These are phyloP conservation scores for Drosophila eugracilis DNA, from an alignment of 1,140 invertebrate genomes.

Conservation along the genomic window DNA sequence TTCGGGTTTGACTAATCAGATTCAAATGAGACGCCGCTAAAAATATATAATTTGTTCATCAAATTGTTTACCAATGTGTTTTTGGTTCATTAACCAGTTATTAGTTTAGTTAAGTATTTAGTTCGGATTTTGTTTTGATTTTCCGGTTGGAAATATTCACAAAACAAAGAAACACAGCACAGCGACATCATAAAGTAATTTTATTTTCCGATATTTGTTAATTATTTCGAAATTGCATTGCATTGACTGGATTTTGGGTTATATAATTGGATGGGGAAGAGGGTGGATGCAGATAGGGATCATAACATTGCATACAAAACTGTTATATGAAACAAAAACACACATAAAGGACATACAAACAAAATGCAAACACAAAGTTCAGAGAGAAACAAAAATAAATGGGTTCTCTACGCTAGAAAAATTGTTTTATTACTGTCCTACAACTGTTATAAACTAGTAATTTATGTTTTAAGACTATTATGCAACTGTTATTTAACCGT, in stretches of 20 bases:
- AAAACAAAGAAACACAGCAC: constrained; percentile 42
- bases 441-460: not conserved
- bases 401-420: not conserved
- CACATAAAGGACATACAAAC: not conserved
- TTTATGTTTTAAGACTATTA: not conserved
- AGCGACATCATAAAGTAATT: constrained; percentile 13
- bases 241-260: constrained; percentile 17
- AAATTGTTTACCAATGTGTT: constrained; percentile 45
- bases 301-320: not conserved
- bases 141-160: constrained; percentile 21
- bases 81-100: constrained; percentile 1
- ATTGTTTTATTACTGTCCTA: not conserved
- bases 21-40: constrained; percentile 72
- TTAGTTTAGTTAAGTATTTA: constrained; percentile 27
- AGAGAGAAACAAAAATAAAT: not conserved
- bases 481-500: not conserved
- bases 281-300: not conserved
- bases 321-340: not conserved
- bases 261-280: not conserved
- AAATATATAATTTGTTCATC: constrained; percentile 57
- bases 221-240: constrained; percentile 51
- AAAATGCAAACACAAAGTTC: not conserved
- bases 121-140: constrained; percentile 8
- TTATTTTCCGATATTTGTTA: constrained; percentile 1
- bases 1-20: constrained; percentile 55